phyloP scores from a whole-genome alignment of 1,140 invertebrate genomes.

The Eriocheir sinensis region DNA sequence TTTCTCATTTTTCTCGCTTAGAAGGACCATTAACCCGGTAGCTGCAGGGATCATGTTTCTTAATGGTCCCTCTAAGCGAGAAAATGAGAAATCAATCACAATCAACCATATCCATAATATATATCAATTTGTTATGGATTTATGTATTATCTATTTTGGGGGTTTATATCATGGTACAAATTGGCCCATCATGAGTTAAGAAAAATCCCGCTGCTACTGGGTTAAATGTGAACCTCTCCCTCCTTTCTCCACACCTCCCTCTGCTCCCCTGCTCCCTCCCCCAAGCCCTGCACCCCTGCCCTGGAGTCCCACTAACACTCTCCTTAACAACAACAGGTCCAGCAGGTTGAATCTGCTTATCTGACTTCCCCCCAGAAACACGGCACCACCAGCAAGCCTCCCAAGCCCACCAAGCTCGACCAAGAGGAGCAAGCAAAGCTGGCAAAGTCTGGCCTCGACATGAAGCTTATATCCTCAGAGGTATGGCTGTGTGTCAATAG shows the following conservation, averaged over 20 bases:
- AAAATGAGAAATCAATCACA: too few species aligned
- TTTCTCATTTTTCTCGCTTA: too few species aligned
- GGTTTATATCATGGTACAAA: too few species aligned
- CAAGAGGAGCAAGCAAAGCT: slow-evolving; percentile 96
- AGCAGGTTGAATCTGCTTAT: slow-evolving; percentile 73
- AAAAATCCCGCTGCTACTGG: too few species aligned
- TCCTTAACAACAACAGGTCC: slow-evolving; percentile 68
- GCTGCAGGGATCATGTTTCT: too few species aligned
- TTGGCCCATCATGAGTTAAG: too few species aligned
- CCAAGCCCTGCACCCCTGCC: neutral
- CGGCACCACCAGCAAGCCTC: slow-evolving; percentile 96
- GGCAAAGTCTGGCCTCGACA: slow-evolving; percentile 97
- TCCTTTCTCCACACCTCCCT: neutral
- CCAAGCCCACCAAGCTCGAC: slow-evolving; percentile 84
- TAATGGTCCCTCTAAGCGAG: too few species aligned
- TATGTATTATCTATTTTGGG: too few species aligned
- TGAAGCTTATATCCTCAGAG: slow-evolving; percentile 98
- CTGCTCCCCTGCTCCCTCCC: neutral
- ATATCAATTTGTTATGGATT: too few species aligned
- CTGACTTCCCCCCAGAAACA: slow-evolving; percentile 90
- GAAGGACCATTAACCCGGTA: too few species aligned
- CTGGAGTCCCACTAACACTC: slow-evolving; percentile 38
- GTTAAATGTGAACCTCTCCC: too few species aligned
- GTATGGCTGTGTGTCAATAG: slow-evolving; percentile 85
- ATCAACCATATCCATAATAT: too few species aligned